Base-by-base conservation (phyloP, 2,113 vertebrate genomes). In the Gallinago jamesoni region DNA sequence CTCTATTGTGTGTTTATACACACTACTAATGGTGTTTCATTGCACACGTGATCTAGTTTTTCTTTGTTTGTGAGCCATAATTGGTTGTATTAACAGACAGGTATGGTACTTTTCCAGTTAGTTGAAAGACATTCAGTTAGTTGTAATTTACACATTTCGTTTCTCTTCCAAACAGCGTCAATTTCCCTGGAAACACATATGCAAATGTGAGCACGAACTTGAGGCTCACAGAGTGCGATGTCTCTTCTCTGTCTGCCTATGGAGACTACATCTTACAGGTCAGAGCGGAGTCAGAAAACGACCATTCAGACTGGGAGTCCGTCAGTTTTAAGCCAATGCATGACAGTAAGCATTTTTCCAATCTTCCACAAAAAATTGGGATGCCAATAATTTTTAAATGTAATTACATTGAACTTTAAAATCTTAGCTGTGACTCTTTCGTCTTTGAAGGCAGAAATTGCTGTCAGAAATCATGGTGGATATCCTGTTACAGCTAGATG, bases 291-390 rank as follows among this genome's bases (percentile, higher is more conserved):
- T 63, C n/a, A 6, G 92, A 75, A 2, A 12, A 20, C 3, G 52
- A 77, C 7, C 39, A 14, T 10, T 98, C 98, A 0, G 55, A 87
- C 23, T 98, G 98, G 98, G 64, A 57, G 3, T 82, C 47, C 33
- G 5, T 97, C 70, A 24, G 17, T 21, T 98, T 98, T 92, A 94
- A 69, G 8, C 98, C 98, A 23, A 73, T 97, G 87, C 83, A 91
- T 16, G 95, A 98, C 91, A 98, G 98, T 98, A 97, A 98, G 98
- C 56, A 20, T 12, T 66, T 3, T 12, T 45, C 52, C 48, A 8
- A 8, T 53, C 60, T 47, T 39, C 56, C 28, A 20, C 31, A 10
- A 22, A 80, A 73, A 24, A 9, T 39, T 39, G n/a, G 43, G 4
- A 2, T 8, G 28, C 45, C 30, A 28, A 25, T 52, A 0, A 0